Evolutionary conservation across 1,140 invertebrate genomes (phyloP).

Genomic region (Drosophila sechellia): DNA sequence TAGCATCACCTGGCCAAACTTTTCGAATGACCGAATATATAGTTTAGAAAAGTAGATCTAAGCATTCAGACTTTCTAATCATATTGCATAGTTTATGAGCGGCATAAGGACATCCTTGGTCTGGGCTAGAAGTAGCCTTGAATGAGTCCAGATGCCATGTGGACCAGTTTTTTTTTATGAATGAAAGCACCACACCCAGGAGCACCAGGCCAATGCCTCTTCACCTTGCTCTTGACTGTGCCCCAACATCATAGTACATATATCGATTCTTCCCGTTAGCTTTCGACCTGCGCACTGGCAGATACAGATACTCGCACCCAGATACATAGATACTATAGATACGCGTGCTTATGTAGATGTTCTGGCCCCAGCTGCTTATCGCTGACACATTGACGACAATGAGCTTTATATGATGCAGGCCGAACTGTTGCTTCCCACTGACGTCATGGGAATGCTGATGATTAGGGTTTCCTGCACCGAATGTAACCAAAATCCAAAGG

Average conservation of each 20-base stretch:
- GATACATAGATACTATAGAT: neutral
- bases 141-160: conserved; percentile 28
- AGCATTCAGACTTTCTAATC: too few species aligned
- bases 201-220: conserved; percentile 45
- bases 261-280: conserved; percentile 67
- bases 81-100: neutral
- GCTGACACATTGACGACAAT: conserved; percentile 63
- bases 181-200: conserved; percentile 62
- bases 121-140: conserved; percentile 79
- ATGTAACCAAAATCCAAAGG: neutral
- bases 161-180: conserved; percentile 65
- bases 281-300: conserved; percentile 64
- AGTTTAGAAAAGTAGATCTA: too few species aligned
- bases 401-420: conserved; percentile 40
- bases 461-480: neutral
- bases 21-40: too few species aligned
- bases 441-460: conserved; percentile 37
- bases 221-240: conserved; percentile 83
- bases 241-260: conserved; percentile 57
- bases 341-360: neutral
- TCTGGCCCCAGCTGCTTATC: conserved; percentile 52
- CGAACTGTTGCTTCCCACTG: conserved; percentile 55
- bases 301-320: conserved; percentile 3
- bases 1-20: too few species aligned
- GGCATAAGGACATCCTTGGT: conserved; percentile 5